These are phyloP conservation scores for Pimephales promelas DNA, from an alignment of 2,113 vertebrate species.

Conservation along the genomic window DNA sequence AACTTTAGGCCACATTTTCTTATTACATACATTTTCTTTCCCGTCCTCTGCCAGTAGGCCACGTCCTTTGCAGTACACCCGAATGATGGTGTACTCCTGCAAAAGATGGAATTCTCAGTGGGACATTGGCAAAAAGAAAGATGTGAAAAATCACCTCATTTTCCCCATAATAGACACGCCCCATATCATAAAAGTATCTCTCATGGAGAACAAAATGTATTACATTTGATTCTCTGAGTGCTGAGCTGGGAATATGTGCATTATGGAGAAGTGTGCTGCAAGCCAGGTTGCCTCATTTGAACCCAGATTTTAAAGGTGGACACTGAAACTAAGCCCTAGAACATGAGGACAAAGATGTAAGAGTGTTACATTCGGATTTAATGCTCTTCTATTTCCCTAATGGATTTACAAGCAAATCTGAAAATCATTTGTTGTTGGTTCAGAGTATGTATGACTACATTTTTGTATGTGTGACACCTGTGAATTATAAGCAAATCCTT, in stretches of 20 bases:
- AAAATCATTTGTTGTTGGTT: slow-evolving; percentile 7
- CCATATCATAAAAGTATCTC: slow-evolving; percentile 27
- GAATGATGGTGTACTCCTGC: slow-evolving; percentile 10
- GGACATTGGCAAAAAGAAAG: slow-evolving; percentile 26
- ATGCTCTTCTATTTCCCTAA: slow-evolving; percentile 17
- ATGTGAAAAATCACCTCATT: slow-evolving; percentile 48
- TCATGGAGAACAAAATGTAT: slow-evolving; percentile 31
- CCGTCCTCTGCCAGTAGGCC: background rate
- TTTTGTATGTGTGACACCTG: background rate
- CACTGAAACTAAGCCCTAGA: background rate
- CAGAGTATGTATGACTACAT: background rate
- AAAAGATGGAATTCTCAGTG: slow-evolving; percentile 4
- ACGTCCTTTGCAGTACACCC: background rate
- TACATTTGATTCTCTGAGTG: slow-evolving; percentile 33
- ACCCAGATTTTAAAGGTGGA: slow-evolving; percentile 15
- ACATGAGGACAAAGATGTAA: background rate
- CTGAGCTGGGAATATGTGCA: slow-evolving; percentile 42
- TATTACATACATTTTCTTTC: background rate
- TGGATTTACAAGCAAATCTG: background rate
- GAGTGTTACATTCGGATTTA: background rate
- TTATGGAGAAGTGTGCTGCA: slow-evolving; percentile 11
- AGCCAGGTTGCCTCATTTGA: slow-evolving; percentile 29
- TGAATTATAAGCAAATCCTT: slow-evolving; percentile 16
- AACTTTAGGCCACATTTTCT: background rate
- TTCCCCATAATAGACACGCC: slow-evolving; percentile 35